These are phyloP conservation scores for Naso thynnoides DNA, from an alignment of 2,797 vertebrate species.

Conservation along the genomic window DNA sequence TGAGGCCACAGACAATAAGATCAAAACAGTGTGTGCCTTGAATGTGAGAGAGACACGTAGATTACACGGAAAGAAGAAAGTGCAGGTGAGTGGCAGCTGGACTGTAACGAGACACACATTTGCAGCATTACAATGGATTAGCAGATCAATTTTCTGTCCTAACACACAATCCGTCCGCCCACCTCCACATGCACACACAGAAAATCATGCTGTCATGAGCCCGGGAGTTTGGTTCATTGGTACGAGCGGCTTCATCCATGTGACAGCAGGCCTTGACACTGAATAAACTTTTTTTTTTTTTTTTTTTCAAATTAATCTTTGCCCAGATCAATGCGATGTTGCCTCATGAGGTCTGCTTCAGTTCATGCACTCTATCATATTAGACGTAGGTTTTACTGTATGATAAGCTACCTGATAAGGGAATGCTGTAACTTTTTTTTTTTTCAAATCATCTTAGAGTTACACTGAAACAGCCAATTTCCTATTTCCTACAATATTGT, in stretches of 20 bases:
- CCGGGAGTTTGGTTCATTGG: slow-evolving; percentile 3
- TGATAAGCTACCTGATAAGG: no score
- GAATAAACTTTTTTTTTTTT: slow-evolving; percentile 50
- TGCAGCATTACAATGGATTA: slow-evolving; percentile 4
- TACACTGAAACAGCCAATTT: no score
- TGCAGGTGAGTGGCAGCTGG: slow-evolving; percentile 7
- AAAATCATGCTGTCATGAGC: not conserved
- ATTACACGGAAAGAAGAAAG: slow-evolving; percentile 18
- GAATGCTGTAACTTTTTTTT: no score
- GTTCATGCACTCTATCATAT: not conserved
- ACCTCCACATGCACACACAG: not conserved
- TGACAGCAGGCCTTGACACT: slow-evolving; percentile 53
- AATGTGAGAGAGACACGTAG: slow-evolving; percentile 10
- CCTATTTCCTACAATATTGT: no score
- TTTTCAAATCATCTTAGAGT: no score
- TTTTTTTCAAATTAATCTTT: slow-evolving; percentile 56
- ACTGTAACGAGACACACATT: slow-evolving; percentile 12
- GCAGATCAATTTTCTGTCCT: slow-evolving; percentile 3
- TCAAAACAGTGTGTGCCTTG: slow-evolving; percentile 22
- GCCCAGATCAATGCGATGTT: slow-evolving; percentile 56
- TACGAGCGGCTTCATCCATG: slow-evolving; percentile 3
- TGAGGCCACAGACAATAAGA: slow-evolving; percentile 30
- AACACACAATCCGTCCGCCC: slow-evolving; percentile 1
- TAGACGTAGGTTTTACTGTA: not conserved
- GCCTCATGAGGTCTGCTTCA: slow-evolving; percentile 33